Evolutionary conservation across 2,113 vertebrate genomes (phyloP).

Genomic region (Platichthys stellatus): DNA sequence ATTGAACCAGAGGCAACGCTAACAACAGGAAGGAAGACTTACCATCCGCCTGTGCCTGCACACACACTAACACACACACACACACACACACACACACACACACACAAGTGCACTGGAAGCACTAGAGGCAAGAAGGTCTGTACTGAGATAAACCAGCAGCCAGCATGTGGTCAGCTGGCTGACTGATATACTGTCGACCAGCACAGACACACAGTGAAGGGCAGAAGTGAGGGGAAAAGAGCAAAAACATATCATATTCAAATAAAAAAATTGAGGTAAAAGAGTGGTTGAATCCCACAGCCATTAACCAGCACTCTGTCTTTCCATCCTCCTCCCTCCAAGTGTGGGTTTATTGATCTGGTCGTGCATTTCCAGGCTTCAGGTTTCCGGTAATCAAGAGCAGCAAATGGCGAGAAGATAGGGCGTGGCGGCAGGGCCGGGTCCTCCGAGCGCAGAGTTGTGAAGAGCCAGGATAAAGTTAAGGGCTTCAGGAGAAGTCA

Average conservation of each 20-base stretch:
- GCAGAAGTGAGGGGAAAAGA: slow-evolving; percentile 21
- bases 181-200: slow-evolving; percentile 42
- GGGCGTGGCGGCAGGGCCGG: slow-evolving; percentile 36
- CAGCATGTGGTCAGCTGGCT: slow-evolving; percentile 59
- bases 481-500: slow-evolving; percentile 31
- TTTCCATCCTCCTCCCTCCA: neutral
- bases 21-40: slow-evolving; percentile 2
- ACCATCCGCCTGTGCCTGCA: neutral
- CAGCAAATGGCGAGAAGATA: slow-evolving; percentile 9
- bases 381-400: slow-evolving; percentile 62
- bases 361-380: slow-evolving; percentile 33
- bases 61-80: slow-evolving; percentile 15
- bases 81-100: neutral
- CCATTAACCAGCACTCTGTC: slow-evolving; percentile 25
- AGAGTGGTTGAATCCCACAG: slow-evolving; percentile 1
- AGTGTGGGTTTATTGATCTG: slow-evolving; percentile 32
- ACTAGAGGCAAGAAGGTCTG: slow-evolving; percentile 44
- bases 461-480: slow-evolving; percentile 33
- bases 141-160: slow-evolving; percentile 68
- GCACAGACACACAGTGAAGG: slow-evolving; percentile 33
- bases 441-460: slow-evolving; percentile 31
- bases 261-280: neutral
- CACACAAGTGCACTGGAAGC: neutral
- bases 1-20: slow-evolving; percentile 37
- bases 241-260: neutral